Evolutionary conservation across 2,797 vertebrate species (phyloP).

Genomic region (Myotis pilosus): DNA sequence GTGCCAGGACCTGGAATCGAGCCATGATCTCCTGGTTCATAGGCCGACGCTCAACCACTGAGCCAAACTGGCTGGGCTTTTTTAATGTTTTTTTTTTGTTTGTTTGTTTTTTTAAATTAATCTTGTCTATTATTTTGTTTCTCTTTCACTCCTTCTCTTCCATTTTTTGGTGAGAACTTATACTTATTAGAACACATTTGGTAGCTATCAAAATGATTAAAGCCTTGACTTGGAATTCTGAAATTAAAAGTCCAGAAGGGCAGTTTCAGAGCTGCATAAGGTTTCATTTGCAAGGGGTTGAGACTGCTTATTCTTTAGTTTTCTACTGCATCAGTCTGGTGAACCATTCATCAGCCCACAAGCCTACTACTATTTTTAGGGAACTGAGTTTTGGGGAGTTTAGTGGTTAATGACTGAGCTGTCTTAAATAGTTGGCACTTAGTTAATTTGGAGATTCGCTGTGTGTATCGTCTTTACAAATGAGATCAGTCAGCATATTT

Average conservation of each 20-base stretch:
- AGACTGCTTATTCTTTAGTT: slow-evolving; percentile 26
- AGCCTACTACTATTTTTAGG: slow-evolving; percentile 43
- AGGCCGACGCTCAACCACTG: too few species aligned
- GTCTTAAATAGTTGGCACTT: slow-evolving; percentile 54
- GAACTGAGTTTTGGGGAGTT: slow-evolving; percentile 16
- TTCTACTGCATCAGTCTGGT: slow-evolving; percentile 8
- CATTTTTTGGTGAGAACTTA: background rate
- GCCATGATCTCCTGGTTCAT: too few species aligned
- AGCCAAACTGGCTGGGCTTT: background rate
- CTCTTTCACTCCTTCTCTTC: background rate
- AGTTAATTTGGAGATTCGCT: slow-evolving; percentile 62
- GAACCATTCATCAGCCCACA: slow-evolving; percentile 9
- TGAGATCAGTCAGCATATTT: slow-evolving; percentile 43
- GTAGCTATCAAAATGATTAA: slow-evolving; percentile 44
- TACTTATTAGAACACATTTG: background rate
- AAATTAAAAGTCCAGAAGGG: background rate
- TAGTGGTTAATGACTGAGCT: slow-evolving; percentile 48
- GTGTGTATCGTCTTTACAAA: slow-evolving; percentile 19
- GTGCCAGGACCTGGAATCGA: too few species aligned
- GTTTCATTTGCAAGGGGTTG: slow-evolving; percentile 2
- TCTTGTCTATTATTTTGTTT: background rate
- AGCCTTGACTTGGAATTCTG: slow-evolving; percentile 21
- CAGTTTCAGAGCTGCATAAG: background rate
- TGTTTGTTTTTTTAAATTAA: background rate
- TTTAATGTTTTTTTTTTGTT: background rate